Percentiles rank a stretch among this genome's conserved stretches.
Conservation (phyloP, 2,888 invertebrate species). For the Ganaspis brasiliensis region DNA sequence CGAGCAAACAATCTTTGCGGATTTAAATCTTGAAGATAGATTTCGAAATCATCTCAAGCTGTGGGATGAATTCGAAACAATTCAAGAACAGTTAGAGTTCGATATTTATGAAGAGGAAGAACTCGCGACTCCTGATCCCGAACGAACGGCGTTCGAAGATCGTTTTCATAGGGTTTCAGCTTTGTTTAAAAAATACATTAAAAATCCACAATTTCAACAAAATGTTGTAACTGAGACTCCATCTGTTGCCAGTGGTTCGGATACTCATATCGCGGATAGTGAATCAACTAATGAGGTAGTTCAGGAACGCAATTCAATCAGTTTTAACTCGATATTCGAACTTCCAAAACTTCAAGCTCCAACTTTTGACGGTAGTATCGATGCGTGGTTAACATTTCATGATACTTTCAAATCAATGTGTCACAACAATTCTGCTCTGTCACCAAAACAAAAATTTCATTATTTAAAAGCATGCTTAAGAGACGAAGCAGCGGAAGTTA, state of each 20-base stretch:
- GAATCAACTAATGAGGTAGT: too few species aligned
- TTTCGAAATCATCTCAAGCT: background rate
- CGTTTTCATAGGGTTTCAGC: background rate
- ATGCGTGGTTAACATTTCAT: too few species aligned
- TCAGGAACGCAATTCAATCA: too few species aligned
- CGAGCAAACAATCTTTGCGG: background rate
- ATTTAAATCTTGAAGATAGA: background rate
- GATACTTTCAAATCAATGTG: too few species aligned
- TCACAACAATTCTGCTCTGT: too few species aligned
- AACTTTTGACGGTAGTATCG: too few species aligned
- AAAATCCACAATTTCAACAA: background rate
- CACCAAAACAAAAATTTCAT: too few species aligned
- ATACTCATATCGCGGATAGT: too few species aligned
- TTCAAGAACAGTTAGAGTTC: background rate
- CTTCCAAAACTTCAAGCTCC: too few species aligned
- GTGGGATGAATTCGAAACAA: background rate
- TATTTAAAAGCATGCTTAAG: too few species aligned
- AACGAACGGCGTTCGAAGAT: background rate
- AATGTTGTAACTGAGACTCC: background rate
- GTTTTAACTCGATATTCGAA: too few species aligned
- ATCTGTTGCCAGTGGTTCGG: background rate
- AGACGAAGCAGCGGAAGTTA: too few species aligned
- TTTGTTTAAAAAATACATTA: background rate
- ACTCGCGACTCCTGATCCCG: background rate
- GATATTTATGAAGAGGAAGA: background rate